A percentile compares a stretch with the other conserved stretches of the same genome.
phyloP scores from a whole-genome alignment of 2,888 invertebrate genomes.

The Palloptera scutellata region DNA sequence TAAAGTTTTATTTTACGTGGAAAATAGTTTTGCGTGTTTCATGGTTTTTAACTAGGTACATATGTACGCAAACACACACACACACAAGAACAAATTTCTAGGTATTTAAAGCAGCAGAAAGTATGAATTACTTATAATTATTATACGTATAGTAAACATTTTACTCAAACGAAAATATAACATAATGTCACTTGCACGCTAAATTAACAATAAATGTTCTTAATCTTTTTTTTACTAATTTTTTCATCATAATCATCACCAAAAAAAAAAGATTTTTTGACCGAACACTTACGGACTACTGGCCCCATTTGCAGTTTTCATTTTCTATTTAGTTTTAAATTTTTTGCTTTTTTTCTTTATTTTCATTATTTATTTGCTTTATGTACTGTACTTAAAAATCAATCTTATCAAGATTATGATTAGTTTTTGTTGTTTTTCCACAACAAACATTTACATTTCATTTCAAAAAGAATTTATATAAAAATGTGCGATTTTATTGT shows the following conservation, averaged over 20 bases:
- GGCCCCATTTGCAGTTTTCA: conserved; percentile 57
- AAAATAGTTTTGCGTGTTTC: background rate
- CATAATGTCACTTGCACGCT: conserved; percentile 26
- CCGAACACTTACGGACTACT: conserved; percentile 65
- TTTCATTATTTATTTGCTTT: conserved; percentile 29
- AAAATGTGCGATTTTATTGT: background rate
- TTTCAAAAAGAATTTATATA: no score
- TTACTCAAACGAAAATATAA: conserved; percentile 24
- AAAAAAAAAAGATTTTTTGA: conserved; percentile 62
- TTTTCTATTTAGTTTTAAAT: conserved; percentile 21
- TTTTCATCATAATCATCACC: conserved; percentile 54
- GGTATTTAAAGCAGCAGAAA: background rate
- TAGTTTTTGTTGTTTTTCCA: conserved; percentile 3
- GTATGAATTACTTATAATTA: no score
- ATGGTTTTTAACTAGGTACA: background rate
- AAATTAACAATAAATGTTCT: conserved; percentile 19
- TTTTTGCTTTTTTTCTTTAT: conserved; percentile 31
- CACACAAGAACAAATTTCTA: conserved; percentile 7
- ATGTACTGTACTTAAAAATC: conserved; percentile 20
- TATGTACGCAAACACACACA: conserved; percentile 4
- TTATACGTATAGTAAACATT: conserved; percentile 25
- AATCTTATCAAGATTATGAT: conserved; percentile 24
- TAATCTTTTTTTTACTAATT: conserved; percentile 5
- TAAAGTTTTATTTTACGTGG: conserved; percentile 26
- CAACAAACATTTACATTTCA: no score